Base-by-base conservation (phyloP, 2,797 vertebrate genomes). In the Propithecus deckenii region DNA sequence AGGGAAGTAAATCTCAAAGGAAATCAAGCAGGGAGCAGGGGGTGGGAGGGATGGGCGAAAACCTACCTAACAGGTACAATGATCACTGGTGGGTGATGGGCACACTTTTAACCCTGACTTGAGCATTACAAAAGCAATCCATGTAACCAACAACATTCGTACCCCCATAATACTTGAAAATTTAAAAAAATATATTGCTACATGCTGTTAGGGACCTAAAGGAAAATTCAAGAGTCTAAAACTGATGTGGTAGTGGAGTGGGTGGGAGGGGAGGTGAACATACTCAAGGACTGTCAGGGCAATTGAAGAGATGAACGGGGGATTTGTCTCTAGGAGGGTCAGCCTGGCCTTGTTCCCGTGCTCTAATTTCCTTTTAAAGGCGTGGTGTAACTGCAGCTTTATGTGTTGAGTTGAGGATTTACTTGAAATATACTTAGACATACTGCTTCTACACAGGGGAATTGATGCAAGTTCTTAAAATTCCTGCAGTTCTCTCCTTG, bases 401-500 rank as follows among this genome's bases (percentile, higher is more conserved):
- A 90, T 97, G 98, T 95, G 94, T 75, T 96, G 96, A 98, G 96
- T 97, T 97, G 96, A 97, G 97, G 98, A 98, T 98, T 97, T 98
- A 91, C 95, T 97, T 98, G 98, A 98, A 98, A 97, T 98, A 97
- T 93, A 97, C 97, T 97, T 97, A 96, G 96, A 96, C 96, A 89
- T 92, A 92, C 96, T 97, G 97, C 92, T 91, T 92, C 92, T 94
- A 43, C 97, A 95, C 96, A 50, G 50, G 96, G 96, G 88, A 95
- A 93, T 83, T 97, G 94, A 97, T 92, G 91, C 80, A 90, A 94
- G 97, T 96, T 86, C 89, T 97, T 97, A 96, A 95, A 95, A 48
- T 97, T 98, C 95, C 96, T 97, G 63, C 84, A 97, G 80, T 48
- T 93, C 79, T 91, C 89, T 96, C 96, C 96, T 90, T 95, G 86